Evolutionary conservation across 2,888 invertebrate species (phyloP).

Genomic region (Cordilura impudica): DNA sequence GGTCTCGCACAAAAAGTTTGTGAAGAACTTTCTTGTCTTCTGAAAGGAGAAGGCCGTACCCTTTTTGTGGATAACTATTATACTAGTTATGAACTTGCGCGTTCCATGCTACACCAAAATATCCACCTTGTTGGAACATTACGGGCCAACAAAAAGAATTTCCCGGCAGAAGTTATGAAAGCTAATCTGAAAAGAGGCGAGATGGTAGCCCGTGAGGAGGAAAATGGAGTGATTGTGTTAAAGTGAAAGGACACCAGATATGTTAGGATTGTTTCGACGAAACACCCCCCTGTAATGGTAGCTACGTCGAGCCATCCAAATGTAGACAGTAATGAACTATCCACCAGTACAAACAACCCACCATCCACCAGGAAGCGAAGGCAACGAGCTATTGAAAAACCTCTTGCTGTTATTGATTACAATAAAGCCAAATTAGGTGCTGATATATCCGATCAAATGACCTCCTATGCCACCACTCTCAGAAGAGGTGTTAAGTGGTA

Average conservation of each 20-base stretch:
- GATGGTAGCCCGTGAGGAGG: constrained; percentile 67
- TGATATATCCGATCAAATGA: constrained; percentile 69
- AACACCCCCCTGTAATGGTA: too few species aligned
- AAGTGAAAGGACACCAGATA: constrained; percentile 69
- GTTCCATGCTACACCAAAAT: background rate
- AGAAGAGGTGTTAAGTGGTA: constrained; percentile 48
- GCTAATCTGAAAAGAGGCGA: constrained; percentile 52
- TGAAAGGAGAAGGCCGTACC: constrained; percentile 25
- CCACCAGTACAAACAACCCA: too few species aligned
- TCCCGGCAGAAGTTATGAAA: constrained; percentile 39
- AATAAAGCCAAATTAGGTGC: constrained; percentile 70
- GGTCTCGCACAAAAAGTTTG: too few species aligned
- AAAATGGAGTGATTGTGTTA: constrained; percentile 69
- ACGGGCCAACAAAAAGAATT: constrained; percentile 39
- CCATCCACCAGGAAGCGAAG: too few species aligned
- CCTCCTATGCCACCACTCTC: too few species aligned
- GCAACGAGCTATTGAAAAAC: constrained; percentile 63
- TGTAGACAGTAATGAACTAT: too few species aligned
- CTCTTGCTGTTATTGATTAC: constrained; percentile 66
- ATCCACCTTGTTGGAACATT: constrained; percentile 52
- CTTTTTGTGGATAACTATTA: constrained; percentile 31
- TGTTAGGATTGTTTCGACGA: too few species aligned
- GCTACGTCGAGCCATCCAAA: too few species aligned
- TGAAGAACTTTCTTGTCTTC: constrained; percentile 27
- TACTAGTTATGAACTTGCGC: too few species aligned